phyloP scores from a whole-genome alignment of 2,888 invertebrate species.

The Choreutis nemorana region DNA sequence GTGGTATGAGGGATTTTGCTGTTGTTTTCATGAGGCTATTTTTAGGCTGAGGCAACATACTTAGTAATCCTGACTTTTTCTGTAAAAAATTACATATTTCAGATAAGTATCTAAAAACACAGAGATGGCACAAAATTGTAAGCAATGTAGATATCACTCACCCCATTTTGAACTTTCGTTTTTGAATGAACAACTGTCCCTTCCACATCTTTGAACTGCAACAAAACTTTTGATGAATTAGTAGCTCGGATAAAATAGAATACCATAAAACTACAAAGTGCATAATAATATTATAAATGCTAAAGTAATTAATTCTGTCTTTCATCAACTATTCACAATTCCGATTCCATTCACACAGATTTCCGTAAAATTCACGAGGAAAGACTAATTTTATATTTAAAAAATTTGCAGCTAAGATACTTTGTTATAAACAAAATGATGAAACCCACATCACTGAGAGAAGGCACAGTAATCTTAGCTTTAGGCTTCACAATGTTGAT shows the following conservation, averaged over 20 bases:
- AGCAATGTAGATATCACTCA: no score
- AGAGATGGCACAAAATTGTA: no score
- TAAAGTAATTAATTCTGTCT: no score
- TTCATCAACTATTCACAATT: no score
- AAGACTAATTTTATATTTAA: neutral
- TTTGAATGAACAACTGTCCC: constrained; percentile 42
- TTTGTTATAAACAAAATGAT: no score
- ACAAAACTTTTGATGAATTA: no score
- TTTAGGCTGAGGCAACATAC: constrained; percentile 75
- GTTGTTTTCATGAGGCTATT: constrained; percentile 29
- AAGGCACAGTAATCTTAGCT: constrained; percentile 74
- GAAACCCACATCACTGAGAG: constrained; percentile 67
- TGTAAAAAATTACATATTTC: constrained; percentile 26
- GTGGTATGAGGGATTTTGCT: constrained; percentile 47
- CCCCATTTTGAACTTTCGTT: constrained; percentile 52
- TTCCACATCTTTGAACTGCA: constrained; percentile 69
- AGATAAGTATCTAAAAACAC: no score
- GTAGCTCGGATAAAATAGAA: no score
- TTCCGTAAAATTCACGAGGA: no score
- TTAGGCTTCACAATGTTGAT: constrained; percentile 41
- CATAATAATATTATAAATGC: no score
- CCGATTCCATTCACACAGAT: no score
- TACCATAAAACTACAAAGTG: no score
- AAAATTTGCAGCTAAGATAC: constrained; percentile 1
- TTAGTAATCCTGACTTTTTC: constrained; percentile 73